Base-by-base conservation (phyloP, 2,888 invertebrate genomes). In the Eremobia ochroleuca region DNA sequence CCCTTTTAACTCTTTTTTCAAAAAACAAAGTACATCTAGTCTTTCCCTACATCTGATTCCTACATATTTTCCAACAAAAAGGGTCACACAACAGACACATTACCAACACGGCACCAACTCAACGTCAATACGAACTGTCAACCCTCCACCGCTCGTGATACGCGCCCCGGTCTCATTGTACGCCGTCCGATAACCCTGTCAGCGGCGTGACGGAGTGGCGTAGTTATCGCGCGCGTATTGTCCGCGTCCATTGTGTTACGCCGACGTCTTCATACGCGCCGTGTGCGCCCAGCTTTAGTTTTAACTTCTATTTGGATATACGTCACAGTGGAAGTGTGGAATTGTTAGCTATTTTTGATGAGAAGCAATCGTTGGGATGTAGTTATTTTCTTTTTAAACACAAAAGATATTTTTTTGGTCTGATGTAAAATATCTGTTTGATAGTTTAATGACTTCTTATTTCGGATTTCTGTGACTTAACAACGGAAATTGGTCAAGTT, bases 161-260 rank as follows among this genome's bases (percentile, higher is more conserved):
- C 86, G 86, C 83, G 87, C 90, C 90, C 90, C 90, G 90, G 88
- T 87, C 85, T 81, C 92, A 91, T 92, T 91, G 91, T 91, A 88
- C 84, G 78, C 80, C 91, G 92, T 90, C 92, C 95, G 96, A 96
- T 96, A 96, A 96, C 96, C 96, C 96, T 96, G 96, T 96, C 96
- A 95, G 93, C 92, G 90, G 93, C 89, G 95, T 96, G 96, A 96
- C 96, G 94, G 96, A 96, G 96, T 96, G 94, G 93, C 93, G 94
- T 92, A 92, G 95, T 95, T 96, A 96, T 96, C 96, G 93, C 93
- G 93, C 93, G 91, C 89, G 92, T 92, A 94, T 95, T 95, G 95
- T 95, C 92, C 92, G 91, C 92, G 89, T 86, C 92, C 91, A 94
- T 94, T 94, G 94, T 94, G 90, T 89, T 92, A 92, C 92, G 91